Percentiles rank a stretch among this genome's conserved stretches.
phyloP scores from a whole-genome alignment of 2,113 vertebrate species.

The Myocastor coypus region DNA sequence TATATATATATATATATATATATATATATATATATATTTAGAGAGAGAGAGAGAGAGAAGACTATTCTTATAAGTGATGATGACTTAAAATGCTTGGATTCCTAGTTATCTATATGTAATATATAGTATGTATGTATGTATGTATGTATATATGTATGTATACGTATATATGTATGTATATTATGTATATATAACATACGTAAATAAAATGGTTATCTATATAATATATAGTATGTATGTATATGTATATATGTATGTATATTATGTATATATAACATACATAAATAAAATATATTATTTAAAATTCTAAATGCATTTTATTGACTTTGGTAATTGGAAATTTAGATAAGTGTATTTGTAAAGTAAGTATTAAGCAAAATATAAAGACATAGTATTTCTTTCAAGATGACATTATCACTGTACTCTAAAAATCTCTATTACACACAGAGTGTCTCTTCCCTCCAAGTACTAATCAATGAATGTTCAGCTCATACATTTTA shows the following conservation, averaged over 20 bases:
- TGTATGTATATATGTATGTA: no score
- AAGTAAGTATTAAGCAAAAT: neutral
- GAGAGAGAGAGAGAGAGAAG: neutral
- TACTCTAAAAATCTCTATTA: neutral
- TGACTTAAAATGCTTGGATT: neutral
- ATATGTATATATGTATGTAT: neutral
- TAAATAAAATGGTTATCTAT: no score
- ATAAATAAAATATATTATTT: neutral
- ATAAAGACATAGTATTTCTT: neutral
- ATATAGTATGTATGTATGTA: no score
- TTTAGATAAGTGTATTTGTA: neutral
- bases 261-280: no score
- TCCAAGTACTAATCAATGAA: neutral
- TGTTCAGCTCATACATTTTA: neutral
- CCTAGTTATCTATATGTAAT: neutral
- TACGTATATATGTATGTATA: no score
- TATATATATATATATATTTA: neutral
- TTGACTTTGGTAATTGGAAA: neutral
- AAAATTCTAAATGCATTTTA: neutral
- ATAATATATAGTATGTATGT: neutral
- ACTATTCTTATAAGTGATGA: neutral
- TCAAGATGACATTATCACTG: neutral
- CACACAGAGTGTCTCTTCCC: neutral
- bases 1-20: no score
- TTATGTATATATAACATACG: no score